Evolutionary conservation across 2,888 invertebrate genomes (phyloP), one percentile per base, ranked within the genome.

Genomic region (Dryadula phaetusa): DNA sequence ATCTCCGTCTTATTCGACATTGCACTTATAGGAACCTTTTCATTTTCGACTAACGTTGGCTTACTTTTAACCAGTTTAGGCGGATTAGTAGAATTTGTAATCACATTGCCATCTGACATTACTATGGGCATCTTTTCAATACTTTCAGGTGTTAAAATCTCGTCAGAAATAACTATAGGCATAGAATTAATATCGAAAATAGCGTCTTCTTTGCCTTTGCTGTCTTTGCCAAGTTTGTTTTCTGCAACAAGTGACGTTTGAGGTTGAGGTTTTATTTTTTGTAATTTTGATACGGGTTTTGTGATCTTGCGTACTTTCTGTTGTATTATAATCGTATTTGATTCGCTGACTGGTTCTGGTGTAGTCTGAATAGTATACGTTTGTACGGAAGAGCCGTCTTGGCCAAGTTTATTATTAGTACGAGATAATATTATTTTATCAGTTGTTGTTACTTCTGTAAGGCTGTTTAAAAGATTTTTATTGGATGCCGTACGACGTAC

Each of bases 101-200:
- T 83, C 44, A 90, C 79, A 74, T 90, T 90, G 10, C 88, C 89
- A 70, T 92, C 92, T 0, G 92, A 83, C 90, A 92, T 91, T 0
- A 95, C 94, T 37, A 95, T 93, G 0, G 95, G 95, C 93, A 95
- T 94, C 77, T 95, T 95, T 74, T 95, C 95, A 62, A 95, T 94
- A 76, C 86, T 95, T 77, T 95, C 95, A 0, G 95, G 94, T 0
- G 95, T 95, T 67, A 95, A 83, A 46, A 95, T 93, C 75, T 96
- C 95, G 74, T 96, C 96, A 37, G 95, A 95, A 47, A 96, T 82
- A 3, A 96, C 95, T 70, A 96, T 95, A 1, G 96, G 96, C 95
- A 96, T 96, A 1, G 95, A 95, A 82, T 95, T 95, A 40, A 96
- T 96, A 80, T 96, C 96, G 72, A 96, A 94, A 71, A 94, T 85